Conservation (phyloP, 2,797 vertebrate genomes). For the Poecile montanus region DNA sequence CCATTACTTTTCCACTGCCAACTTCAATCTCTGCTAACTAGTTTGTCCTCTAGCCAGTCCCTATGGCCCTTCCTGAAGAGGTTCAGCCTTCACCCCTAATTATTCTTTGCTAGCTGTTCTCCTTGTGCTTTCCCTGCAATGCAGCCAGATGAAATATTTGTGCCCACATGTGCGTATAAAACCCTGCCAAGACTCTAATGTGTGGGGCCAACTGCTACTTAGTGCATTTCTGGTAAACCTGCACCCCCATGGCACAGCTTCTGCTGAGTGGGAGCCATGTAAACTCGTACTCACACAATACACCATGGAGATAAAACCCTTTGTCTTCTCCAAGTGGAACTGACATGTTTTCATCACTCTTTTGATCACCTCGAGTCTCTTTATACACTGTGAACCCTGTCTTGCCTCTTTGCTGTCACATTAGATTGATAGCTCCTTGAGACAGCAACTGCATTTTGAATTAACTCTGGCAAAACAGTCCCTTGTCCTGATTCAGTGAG, state of each 20-base stretch:
- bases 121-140: background rate
- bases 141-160: background rate
- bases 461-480: background rate
- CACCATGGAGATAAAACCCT: background rate
- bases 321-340: constrained; percentile 24
- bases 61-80: background rate
- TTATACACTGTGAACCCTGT: constrained; percentile 26
- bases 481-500: constrained; percentile 8
- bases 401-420: constrained; percentile 1
- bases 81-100: background rate
- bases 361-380: constrained; percentile 20
- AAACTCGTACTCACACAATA: background rate
- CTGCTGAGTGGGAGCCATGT: fast-evolving
- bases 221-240: background rate
- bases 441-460: constrained; percentile 34
- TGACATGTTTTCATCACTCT: constrained; percentile 55
- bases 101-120: background rate
- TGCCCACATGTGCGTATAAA: background rate
- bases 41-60: background rate
- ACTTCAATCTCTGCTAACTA: background rate
- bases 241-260: background rate
- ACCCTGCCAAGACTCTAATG: background rate
- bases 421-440: constrained; percentile 55
- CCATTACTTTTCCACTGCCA: background rate
- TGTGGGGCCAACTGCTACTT: background rate